Evolutionary conservation across 2,888 invertebrate genomes (phyloP), one percentile per base, ranked within the genome.

Genomic region (Tenthredo mesomela): DNA sequence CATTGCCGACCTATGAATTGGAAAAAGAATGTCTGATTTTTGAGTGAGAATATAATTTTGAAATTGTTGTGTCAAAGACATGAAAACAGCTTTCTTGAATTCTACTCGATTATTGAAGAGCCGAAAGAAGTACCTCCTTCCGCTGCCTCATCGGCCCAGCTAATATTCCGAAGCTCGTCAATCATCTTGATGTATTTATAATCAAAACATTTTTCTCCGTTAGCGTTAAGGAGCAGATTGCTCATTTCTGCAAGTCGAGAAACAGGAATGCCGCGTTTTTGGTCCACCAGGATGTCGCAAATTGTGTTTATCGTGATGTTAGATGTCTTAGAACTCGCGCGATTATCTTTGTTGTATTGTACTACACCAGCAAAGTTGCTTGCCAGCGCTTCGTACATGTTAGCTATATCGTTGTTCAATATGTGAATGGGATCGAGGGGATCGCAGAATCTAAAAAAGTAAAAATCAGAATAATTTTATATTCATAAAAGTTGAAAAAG

Each of bases 341-440:
- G 95, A 92, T 98, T 98, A 91, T 98, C 98, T 91, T 97, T 97
- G 92, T 99, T 98, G 92, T 99, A 99, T 91, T 99, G 99, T 0
- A 99, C 98, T 65, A 98, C 95, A 65, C 96, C 98, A 82, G 98
- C 98, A 93, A 99, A 97, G 93, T 97, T 97, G 71, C 96, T 96
- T 0, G 98, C 97, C 67, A 99, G 93, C n/a, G 95, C 95, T 91
- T 96, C 96, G 92, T 96, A 98, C 84, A 99, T 96, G 91, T 96
- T 98, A 0, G 96, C 95, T 18, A 98, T 95, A 90, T 98, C 97
- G 65, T 95, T 93, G 2, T 87, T 87, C 86, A 95, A 95, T 0
- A 94, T 92, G n/a, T 95, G 93, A 0, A 96, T 95, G 7, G 95
- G 93, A 87, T 96, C 95, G 80, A 98, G 94, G 0, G 96, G 95